Evolutionary conservation across 1,140 invertebrate genomes (phyloP).

Genomic region (Apis mellifera): DNA sequence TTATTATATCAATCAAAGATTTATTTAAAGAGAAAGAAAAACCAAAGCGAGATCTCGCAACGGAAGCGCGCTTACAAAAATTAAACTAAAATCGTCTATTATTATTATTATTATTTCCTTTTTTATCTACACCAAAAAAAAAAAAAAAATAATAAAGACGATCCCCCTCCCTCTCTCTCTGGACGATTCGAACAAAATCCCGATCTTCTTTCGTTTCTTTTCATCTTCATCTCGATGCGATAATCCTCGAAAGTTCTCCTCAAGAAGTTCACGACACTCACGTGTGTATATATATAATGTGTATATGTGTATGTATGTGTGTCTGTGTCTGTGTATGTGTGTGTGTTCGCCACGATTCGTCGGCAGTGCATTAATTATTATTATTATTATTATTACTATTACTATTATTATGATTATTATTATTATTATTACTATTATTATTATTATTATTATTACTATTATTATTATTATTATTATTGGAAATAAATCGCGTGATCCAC

Average conservation of each 20-base stretch:
- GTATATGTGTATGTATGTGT: too few species aligned
- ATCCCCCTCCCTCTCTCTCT: neutral
- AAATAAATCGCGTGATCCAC: constrained; percentile 37
- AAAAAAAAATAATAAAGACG: neutral
- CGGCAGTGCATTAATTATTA: constrained; percentile 49
- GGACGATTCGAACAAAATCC: constrained; percentile 24
- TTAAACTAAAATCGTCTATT: constrained; percentile 14
- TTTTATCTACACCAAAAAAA: constrained; percentile 8
- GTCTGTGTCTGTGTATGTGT: too few species aligned
- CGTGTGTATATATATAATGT: too few species aligned
- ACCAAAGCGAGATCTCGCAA: constrained; percentile 30
- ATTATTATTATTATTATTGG: constrained; percentile 22
- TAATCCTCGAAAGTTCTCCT: neutral
- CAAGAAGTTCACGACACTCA: constrained; percentile 1
- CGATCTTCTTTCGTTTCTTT: neutral
- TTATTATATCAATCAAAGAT: too few species aligned
- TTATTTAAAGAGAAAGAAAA: constrained; percentile 2
- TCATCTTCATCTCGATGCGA: neutral
- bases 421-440: too few species aligned
- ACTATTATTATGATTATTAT: too few species aligned
- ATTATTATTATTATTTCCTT: too few species aligned
- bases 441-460: neutral
- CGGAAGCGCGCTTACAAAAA: constrained; percentile 15
- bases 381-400: too few species aligned
- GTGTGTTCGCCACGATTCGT: constrained; percentile 41